These are phyloP conservation scores for Ispidina lecontei DNA, from an alignment of 2,797 vertebrate genomes.

Conservation along the genomic window DNA sequence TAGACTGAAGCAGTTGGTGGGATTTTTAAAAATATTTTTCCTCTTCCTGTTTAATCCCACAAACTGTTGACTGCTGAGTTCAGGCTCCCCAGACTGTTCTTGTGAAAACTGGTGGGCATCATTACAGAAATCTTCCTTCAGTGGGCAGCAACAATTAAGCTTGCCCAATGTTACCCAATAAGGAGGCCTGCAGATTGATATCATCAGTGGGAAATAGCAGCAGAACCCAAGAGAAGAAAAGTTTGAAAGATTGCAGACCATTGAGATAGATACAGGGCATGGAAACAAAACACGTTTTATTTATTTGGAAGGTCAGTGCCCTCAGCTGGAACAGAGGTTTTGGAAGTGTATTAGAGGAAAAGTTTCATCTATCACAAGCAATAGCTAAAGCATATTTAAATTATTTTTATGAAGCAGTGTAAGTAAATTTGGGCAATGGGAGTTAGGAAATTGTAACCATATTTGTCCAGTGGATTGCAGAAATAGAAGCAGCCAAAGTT, in stretches of 20 bases:
- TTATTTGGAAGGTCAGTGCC: conserved; percentile 49
- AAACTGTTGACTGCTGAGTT: not conserved
- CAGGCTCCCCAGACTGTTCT: not conserved
- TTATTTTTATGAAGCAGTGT: conserved; percentile 45
- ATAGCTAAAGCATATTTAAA: conserved; percentile 13
- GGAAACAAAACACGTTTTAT: conserved; percentile 51
- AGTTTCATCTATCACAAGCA: not conserved
- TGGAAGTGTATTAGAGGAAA: conserved; percentile 16
- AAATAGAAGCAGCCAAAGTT: conserved; percentile 10
- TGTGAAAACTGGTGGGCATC: accelerated
- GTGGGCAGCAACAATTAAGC: not conserved
- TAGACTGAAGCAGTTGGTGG: not conserved
- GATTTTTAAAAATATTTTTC: not conserved
- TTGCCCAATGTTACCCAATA: not conserved
- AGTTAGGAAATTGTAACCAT: conserved; percentile 40
- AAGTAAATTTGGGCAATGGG: conserved; percentile 33
- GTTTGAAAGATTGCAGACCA: conserved; percentile 10
- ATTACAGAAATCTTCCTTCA: not conserved
- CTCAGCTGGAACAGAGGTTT: conserved; percentile 36
- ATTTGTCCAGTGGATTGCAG: conserved; percentile 1
- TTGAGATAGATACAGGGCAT: not conserved
- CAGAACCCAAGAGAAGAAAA: not conserved
- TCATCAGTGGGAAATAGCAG: not conserved
- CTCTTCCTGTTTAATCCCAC: not conserved
- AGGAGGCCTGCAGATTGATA: not conserved